These are phyloP conservation scores for Leistus spinibarbis DNA, from an alignment of 2,888 invertebrate species.

Conservation along the genomic window DNA sequence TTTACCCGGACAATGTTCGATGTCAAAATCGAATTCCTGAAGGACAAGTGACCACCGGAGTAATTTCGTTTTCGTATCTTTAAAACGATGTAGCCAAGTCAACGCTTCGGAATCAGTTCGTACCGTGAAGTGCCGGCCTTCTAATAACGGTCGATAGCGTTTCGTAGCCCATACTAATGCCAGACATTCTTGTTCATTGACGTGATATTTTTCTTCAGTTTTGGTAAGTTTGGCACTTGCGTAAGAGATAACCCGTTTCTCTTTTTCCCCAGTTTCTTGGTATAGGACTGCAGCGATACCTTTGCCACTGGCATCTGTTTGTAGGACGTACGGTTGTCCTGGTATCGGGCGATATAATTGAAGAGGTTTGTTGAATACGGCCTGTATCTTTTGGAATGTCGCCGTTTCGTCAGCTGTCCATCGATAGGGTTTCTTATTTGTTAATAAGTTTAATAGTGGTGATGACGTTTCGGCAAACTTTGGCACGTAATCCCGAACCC, in stretches of 20 bases:
- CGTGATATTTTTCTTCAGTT: conserved; percentile 42
- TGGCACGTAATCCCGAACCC: conserved; percentile 45
- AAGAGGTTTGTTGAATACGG: conserved; percentile 37
- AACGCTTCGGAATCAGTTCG: conserved; percentile 44
- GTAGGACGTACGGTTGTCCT: conserved; percentile 40
- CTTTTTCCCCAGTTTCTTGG: conserved; percentile 33
- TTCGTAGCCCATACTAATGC: conserved; percentile 45
- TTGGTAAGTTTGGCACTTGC: conserved; percentile 41
- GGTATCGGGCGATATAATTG: conserved; percentile 42
- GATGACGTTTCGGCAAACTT: conserved; percentile 40
- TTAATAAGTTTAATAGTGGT: conserved; percentile 43
- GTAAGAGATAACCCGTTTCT: conserved; percentile 41
- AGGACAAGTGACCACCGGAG: conserved; percentile 41
- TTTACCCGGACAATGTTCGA: conserved; percentile 44
- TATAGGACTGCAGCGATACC: conserved; percentile 46
- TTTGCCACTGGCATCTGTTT: conserved; percentile 43
- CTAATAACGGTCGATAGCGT: conserved; percentile 43
- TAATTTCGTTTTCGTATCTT: conserved; percentile 39
- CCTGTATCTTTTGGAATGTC: conserved; percentile 37
- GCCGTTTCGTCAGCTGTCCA: conserved; percentile 37
- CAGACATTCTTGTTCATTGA: conserved; percentile 45
- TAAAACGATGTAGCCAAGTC: conserved; percentile 41
- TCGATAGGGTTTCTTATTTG: conserved; percentile 13
- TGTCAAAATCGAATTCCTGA: conserved; percentile 41
- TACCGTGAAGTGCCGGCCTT: conserved; percentile 42